Evolutionary conservation across 2,797 vertebrate genomes (phyloP).

Genomic region (Intellagama lesueurii): DNA sequence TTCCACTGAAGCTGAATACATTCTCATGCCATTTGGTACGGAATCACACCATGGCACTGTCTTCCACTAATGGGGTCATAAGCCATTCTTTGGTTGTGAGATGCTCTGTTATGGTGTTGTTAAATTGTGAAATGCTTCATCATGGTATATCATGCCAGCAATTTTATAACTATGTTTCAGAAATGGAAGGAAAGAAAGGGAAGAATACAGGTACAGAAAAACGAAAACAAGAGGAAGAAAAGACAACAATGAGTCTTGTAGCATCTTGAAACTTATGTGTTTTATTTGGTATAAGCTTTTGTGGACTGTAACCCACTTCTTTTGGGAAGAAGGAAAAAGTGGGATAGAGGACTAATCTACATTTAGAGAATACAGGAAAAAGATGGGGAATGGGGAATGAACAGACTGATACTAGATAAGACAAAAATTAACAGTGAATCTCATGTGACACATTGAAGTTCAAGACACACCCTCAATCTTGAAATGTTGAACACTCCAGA

Average conservation of each 20-base stretch:
- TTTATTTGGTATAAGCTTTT: too few species aligned
- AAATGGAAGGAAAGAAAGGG: background rate
- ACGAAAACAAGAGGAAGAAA: background rate
- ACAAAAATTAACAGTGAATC: background rate
- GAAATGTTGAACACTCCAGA: background rate
- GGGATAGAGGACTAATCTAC: background rate
- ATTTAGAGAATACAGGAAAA: background rate
- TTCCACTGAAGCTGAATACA: background rate
- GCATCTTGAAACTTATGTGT: too few species aligned
- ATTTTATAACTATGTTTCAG: background rate
- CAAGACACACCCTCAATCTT: background rate
- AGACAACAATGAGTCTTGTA: background rate
- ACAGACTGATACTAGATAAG: background rate
- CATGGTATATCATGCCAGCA: background rate
- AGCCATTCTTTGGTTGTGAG: background rate
- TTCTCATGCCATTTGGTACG: background rate
- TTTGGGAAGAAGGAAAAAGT: background rate
- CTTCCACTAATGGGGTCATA: too few species aligned
- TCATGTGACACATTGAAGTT: background rate
- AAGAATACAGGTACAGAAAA: background rate
- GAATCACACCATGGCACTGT: too few species aligned
- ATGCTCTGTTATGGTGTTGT: background rate
- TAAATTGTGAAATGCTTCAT: background rate
- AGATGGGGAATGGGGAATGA: background rate
- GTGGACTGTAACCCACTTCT: too few species aligned